Base-by-base conservation (phyloP, 1,140 invertebrate species). In the Ooceraea biroi region DNA sequence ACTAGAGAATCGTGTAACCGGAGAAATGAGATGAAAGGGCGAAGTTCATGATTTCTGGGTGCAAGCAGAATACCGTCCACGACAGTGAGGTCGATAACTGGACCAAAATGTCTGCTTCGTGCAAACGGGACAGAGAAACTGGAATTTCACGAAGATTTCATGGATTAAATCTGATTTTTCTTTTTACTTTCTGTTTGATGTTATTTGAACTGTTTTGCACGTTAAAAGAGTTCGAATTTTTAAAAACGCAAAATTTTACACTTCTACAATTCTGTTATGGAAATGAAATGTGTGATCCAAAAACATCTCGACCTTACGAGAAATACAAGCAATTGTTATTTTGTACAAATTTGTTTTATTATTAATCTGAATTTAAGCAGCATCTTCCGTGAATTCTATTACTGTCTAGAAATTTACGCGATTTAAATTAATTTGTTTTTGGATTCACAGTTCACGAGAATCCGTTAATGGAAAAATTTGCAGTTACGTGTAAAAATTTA, bases 1-100 rank as follows among this genome's bases (percentile, higher is more conserved):
- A 17, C 50, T n/a, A 8, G 48, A 69, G 78, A 30, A 65, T 83
- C 22, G 72, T 74, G 68, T 41, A 46, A 63, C 36, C 19, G 72
- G 30, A 57, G 17, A 36, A 68, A 60, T 72, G 30, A 69, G 44
- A 58, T 44, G 36, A 83, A 86, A 89, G 88, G 74, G 61, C 30
- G 80, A 50, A 71, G 86, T 89, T 88, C 85, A 60, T 11, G 50
- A 44, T 50, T 60, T 52, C n/a, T 50, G 7, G 25, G 50, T 50
- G 63, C 46, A 46, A 77, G 19, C 30, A 55, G 22, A 10, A 27
- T 44, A 10, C 19, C 19, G 65, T 65, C 66, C 48, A 44, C 11
- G 14, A 50, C 10, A 48, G 17, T 25, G 44, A 55, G 17, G 48
- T 74, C 44, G 46, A 68, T 83, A 83, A 69, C 36, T 89, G 44